phyloP scores from a whole-genome alignment of 2,888 invertebrate genomes.

The Rhogogaster chlorosoma region DNA sequence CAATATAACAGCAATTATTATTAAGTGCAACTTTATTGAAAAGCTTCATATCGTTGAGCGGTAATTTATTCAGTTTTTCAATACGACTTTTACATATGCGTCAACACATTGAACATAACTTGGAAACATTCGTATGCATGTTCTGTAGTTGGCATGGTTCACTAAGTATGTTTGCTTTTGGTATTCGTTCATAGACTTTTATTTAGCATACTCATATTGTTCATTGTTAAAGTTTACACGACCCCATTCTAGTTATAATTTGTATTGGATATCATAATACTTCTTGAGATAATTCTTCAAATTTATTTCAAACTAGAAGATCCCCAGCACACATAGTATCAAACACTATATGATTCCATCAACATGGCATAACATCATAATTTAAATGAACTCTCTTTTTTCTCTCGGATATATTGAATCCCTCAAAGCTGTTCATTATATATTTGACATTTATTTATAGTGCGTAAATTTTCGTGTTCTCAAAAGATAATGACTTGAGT shows the following conservation, averaged over 20 bases:
- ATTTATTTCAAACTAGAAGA: neutral
- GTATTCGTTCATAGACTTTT: constrained; percentile 8
- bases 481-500: neutral
- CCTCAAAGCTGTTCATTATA: neutral
- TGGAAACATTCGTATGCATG: constrained; percentile 50
- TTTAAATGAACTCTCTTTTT: neutral
- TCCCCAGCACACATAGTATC: neutral
- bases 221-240: neutral
- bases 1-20: neutral
- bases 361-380: neutral
- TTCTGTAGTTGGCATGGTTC: constrained; percentile 53
- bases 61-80: neutral
- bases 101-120: neutral
- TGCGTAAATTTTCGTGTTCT: neutral
- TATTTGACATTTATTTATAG: neutral
- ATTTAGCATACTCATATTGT: neutral
- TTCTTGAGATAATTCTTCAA: neutral
- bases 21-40: neutral
- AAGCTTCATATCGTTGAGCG: neutral
- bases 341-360: neutral
- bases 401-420: neutral
- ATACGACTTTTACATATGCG: neutral
- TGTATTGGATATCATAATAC: neutral
- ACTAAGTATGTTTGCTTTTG: constrained; percentile 52
- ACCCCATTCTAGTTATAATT: neutral